Conservation (phyloP, 2,113 vertebrate species). For the Dissostichus mawsoni region DNA sequence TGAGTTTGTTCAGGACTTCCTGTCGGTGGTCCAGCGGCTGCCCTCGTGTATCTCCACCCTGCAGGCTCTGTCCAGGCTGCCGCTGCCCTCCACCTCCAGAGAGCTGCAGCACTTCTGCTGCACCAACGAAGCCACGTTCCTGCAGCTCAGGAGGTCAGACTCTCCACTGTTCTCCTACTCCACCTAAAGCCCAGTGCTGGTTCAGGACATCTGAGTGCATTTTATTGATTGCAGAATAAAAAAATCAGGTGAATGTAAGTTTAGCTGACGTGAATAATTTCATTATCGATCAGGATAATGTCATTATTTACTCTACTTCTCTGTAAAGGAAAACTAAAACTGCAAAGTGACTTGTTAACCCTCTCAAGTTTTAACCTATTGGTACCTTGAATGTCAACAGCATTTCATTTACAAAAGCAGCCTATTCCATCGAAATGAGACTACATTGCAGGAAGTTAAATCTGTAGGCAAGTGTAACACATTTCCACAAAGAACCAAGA, state of each 20-base stretch:
- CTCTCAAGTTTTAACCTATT: neutral
- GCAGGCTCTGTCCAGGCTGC: slow-evolving; percentile 69
- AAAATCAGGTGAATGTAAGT: neutral
- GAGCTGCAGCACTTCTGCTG: slow-evolving; percentile 73
- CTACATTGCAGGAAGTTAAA: too few relatives aligned
- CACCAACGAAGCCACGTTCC: slow-evolving; percentile 70
- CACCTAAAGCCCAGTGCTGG: neutral
- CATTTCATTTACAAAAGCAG: too few relatives aligned
- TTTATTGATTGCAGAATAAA: neutral
- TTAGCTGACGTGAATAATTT: neutral
- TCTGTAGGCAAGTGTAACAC: too few relatives aligned
- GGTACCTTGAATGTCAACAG: too few relatives aligned
- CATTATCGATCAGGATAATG: neutral
- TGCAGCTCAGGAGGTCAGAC: slow-evolving; percentile 76
- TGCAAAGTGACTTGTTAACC: neutral
- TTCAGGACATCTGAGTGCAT: neutral
- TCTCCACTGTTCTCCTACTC: neutral
- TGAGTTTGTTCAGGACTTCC: slow-evolving; percentile 76
- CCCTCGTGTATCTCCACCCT: slow-evolving; percentile 76
- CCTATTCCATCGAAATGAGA: too few relatives aligned
- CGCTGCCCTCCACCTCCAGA: slow-evolving; percentile 47
- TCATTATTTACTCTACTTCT: neutral
- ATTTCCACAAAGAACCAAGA: neutral
- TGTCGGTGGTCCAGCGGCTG: slow-evolving; percentile 77
- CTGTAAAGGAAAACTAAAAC: neutral